Evolutionary conservation across 2,888 invertebrate genomes (phyloP).

Genomic region (Coleophora flavipennella): DNA sequence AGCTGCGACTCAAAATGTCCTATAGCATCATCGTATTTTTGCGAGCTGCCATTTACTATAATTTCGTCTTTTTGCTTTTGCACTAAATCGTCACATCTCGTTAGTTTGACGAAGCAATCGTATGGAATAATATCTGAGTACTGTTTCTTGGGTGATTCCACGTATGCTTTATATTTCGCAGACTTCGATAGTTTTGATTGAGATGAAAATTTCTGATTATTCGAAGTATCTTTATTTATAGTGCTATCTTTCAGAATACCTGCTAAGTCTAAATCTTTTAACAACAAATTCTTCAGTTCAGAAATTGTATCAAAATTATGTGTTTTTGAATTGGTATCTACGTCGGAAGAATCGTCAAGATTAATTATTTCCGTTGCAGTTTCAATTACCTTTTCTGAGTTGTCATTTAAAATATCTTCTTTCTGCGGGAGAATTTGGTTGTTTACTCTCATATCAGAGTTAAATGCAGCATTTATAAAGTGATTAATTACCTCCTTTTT

Average conservation of each 20-base stretch:
- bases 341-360: conserved; percentile 45
- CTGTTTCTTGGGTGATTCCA: conserved; percentile 17
- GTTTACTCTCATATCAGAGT: not conserved
- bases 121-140: conserved; percentile 21
- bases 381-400: not conserved
- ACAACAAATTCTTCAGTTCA: conserved; percentile 27
- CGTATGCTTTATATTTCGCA: no score
- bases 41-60: no score
- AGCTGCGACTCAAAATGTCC: conserved; percentile 6
- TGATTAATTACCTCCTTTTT: not conserved
- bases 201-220: no score
- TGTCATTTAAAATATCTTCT: not conserved
- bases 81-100: conserved; percentile 29
- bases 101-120: conserved; percentile 31
- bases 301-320: conserved; percentile 20
- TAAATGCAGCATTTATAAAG: not conserved
- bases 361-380: conserved; percentile 20
- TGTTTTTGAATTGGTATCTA: conserved; percentile 6
- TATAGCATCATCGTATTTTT: not conserved
- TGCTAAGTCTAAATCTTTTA: conserved; percentile 30
- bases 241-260: not conserved
- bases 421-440: not conserved
- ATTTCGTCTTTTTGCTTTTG: no score
- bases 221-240: no score
- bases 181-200: no score